A percentile compares a stretch with the other conserved stretches of the same genome.
Conservation (phyloP, 2,888 invertebrate genomes). For the Margaritifera margaritifera region DNA sequence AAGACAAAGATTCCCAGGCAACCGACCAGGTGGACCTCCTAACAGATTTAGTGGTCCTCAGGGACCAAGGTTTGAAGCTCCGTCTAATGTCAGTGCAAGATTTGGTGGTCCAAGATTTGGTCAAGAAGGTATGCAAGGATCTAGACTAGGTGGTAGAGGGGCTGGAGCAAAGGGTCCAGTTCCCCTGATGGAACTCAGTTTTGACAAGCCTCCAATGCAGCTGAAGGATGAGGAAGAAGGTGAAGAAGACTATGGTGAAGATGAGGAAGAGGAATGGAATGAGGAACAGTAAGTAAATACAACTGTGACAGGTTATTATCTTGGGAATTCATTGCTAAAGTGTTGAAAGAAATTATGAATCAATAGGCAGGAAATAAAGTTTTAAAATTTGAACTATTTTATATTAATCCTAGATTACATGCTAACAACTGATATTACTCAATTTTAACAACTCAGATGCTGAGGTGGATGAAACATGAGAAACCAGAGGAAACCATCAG, state of each 20-base stretch:
- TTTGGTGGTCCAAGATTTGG: constrained; percentile 13
- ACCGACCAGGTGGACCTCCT: too few species aligned
- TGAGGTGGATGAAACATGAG: too few species aligned
- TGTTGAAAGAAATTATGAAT: too few species aligned
- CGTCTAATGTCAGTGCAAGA: constrained; percentile 6
- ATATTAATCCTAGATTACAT: too few species aligned
- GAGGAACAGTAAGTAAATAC: constrained; percentile 5
- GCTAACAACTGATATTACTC: too few species aligned
- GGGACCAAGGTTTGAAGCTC: constrained; percentile 19
- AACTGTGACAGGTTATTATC: too few species aligned
- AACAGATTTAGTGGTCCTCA: background rate
- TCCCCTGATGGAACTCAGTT: constrained; percentile 24
- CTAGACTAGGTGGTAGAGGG: constrained; percentile 8
- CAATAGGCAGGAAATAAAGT: too few species aligned
- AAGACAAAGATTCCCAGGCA: too few species aligned
- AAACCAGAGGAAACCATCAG: too few species aligned
- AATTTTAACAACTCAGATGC: too few species aligned
- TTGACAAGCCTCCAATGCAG: constrained; percentile 15
- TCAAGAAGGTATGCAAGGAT: constrained; percentile 1
- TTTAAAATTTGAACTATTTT: too few species aligned
- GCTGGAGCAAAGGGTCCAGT: constrained; percentile 7
- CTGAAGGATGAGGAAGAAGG: constrained; percentile 4
- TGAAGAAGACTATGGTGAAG: constrained; percentile 2
- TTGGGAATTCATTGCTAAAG: too few species aligned
- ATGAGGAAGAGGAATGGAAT: constrained; percentile 8